A percentile compares a stretch with the other conserved stretches of the same genome.
Conservation (phyloP, 2,888 invertebrate species). For the Nesidiocoris tenuis region DNA sequence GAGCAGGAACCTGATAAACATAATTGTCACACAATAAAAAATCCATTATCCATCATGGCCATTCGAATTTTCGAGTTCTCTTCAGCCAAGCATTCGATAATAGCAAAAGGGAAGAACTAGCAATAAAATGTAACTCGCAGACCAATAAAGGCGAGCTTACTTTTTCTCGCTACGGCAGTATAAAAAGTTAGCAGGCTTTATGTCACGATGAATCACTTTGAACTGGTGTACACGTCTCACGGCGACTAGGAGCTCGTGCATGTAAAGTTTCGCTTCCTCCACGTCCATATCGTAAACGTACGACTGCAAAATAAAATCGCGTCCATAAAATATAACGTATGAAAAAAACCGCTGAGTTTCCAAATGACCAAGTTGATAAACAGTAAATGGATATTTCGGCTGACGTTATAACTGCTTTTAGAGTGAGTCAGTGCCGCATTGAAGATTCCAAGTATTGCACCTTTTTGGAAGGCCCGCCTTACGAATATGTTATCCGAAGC, state of each 20-base stretch:
- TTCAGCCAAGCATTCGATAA: too few relatives aligned
- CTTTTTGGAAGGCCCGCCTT: too few relatives aligned
- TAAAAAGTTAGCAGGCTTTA: constrained; percentile 89
- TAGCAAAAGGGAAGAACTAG: too few relatives aligned
- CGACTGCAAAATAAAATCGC: constrained; percentile 60
- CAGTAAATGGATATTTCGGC: too few relatives aligned
- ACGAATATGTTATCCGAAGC: too few relatives aligned
- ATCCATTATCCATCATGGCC: not conserved
- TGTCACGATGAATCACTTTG: constrained; percentile 83
- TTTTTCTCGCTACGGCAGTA: constrained; percentile 70
- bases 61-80: not conserved
- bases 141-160: constrained; percentile 54
- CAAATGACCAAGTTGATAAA: too few relatives aligned
- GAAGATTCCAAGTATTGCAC: too few relatives aligned
- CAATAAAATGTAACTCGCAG: not conserved
- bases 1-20: constrained; percentile 64
- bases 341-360: too few relatives aligned
- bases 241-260: constrained; percentile 76
- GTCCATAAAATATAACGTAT: too few relatives aligned
- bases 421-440: too few relatives aligned
- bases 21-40: not conserved
- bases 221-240: constrained; percentile 77
- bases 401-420: too few relatives aligned
- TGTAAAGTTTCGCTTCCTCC: constrained; percentile 71
- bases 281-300: constrained; percentile 70